phyloP scores from a whole-genome alignment of 1,140 invertebrate genomes.

The Oreohelix idahoensis region DNA sequence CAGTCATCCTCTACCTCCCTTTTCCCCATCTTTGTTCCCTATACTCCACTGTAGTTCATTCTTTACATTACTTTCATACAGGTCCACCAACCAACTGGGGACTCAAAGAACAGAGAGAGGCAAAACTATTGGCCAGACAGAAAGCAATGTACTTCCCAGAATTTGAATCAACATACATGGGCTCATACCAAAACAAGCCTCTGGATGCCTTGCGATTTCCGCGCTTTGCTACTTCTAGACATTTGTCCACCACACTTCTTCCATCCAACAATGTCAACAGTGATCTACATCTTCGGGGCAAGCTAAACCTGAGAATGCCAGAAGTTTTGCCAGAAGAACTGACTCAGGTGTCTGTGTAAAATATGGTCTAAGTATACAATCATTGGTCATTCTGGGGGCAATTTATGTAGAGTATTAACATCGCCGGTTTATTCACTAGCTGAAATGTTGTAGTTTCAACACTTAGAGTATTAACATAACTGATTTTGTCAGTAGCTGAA shows the following conservation, averaged over 20 bases:
- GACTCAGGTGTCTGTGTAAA: conserved; percentile 23
- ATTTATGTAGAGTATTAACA: too few relatives aligned
- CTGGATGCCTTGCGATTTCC: conserved; percentile 7
- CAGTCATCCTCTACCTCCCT: too few relatives aligned
- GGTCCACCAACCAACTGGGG: conserved; percentile 32
- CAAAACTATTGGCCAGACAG: not conserved
- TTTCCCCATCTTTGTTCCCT: too few relatives aligned
- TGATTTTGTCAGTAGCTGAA: too few relatives aligned
- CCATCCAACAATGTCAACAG: conserved; percentile 35
- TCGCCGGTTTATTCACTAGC: too few relatives aligned
- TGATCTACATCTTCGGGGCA: conserved; percentile 29
- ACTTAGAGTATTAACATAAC: too few relatives aligned
- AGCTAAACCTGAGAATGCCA: conserved; percentile 21
- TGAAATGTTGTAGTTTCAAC: too few relatives aligned
- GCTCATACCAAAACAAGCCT: conserved; percentile 27
- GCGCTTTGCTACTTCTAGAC: conserved; percentile 16
- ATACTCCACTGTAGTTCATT: too few relatives aligned
- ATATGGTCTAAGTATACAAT: not conserved
- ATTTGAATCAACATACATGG: conserved; percentile 29
- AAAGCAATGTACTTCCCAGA: conserved; percentile 15
- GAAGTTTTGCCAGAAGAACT: conserved; percentile 33
- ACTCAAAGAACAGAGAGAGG: conserved; percentile 19
- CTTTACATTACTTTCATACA: too few relatives aligned
- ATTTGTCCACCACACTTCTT: conserved; percentile 27
- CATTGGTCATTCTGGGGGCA: too few relatives aligned